Evolutionary conservation across 1,140 invertebrate species (phyloP).

Genomic region (Drosophila ercepeae): DNA sequence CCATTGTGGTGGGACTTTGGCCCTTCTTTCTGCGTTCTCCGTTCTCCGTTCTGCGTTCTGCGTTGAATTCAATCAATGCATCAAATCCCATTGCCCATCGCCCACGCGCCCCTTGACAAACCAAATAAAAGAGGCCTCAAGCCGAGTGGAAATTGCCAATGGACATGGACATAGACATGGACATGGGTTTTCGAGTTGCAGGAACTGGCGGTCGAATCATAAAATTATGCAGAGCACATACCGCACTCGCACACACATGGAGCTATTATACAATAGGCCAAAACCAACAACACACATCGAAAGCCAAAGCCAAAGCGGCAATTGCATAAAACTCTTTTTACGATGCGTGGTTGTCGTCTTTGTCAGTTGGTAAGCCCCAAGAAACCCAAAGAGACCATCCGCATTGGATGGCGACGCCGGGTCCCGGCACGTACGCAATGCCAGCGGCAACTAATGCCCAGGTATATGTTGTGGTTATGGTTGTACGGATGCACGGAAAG

Average conservation of each 20-base stretch:
- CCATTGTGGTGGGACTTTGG: slow-evolving; percentile 42
- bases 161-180: slow-evolving; percentile 54
- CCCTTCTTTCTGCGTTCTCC: slow-evolving; percentile 38
- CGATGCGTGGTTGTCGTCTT: slow-evolving; percentile 65
- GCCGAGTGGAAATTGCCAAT: slow-evolving; percentile 53
- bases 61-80: slow-evolving; percentile 78
- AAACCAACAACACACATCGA: slow-evolving; percentile 16
- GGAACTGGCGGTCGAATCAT: slow-evolving; percentile 61
- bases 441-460: slow-evolving; percentile 68
- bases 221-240: slow-evolving; percentile 82
- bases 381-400: slow-evolving; percentile 17
- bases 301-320: slow-evolving; percentile 49
- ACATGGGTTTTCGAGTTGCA: slow-evolving; percentile 30
- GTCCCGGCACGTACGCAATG: slow-evolving; percentile 74
- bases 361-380: slow-evolving; percentile 49
- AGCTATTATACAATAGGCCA: slow-evolving; percentile 72
- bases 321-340: slow-evolving; percentile 79
- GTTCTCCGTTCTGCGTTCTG: slow-evolving; percentile 28
- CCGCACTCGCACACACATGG: slow-evolving; percentile 52
- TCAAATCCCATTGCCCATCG: slow-evolving; percentile 49
- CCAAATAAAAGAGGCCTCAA: slow-evolving; percentile 5
- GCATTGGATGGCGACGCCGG: slow-evolving; percentile 65
- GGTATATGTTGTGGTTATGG: slow-evolving; percentile 43
- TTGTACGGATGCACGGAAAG: slow-evolving; percentile 1
- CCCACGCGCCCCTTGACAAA: slow-evolving; percentile 50